Evolutionary conservation across 2,113 vertebrate genomes (phyloP).

Genomic region (Bos indicus): DNA sequence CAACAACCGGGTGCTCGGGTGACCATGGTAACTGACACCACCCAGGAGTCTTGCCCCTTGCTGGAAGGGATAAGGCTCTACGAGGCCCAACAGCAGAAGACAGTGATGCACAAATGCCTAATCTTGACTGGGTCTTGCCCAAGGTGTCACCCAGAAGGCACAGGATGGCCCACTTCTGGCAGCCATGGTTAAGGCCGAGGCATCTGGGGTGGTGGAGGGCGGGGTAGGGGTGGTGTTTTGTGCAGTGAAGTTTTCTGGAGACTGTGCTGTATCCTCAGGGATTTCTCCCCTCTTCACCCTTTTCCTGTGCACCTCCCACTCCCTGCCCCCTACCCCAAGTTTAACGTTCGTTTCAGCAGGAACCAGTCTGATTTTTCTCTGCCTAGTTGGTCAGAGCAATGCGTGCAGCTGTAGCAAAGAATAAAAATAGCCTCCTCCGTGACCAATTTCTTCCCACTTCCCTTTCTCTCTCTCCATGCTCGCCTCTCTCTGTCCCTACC

Average conservation of each 20-base stretch:
- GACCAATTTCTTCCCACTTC: conserved; percentile 63
- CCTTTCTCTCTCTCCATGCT: conserved; percentile 51
- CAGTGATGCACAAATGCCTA: not conserved
- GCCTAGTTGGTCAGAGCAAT: conserved; percentile 42
- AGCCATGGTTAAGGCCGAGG: not conserved
- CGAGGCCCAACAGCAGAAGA: not conserved
- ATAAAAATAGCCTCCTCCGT: conserved; percentile 68
- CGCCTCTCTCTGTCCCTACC: conserved; percentile 20
- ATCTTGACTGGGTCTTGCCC: not conserved
- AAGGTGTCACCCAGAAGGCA: not conserved
- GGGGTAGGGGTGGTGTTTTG: not conserved
- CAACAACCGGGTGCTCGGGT: not conserved
- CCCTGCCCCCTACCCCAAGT: not conserved
- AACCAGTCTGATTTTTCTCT: conserved; percentile 45
- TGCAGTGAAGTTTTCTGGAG: not conserved
- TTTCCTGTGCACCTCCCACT: not conserved
- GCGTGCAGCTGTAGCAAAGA: conserved; percentile 54
- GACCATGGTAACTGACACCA: not conserved
- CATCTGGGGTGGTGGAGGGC: too few relatives aligned
- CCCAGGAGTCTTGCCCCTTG: not conserved
- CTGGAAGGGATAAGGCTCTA: not conserved
- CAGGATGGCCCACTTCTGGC: not conserved
- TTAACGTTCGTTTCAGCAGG: conserved; percentile 30
- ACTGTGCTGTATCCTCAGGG: not conserved
- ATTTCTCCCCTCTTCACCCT: not conserved